A percentile compares a stretch with the other conserved stretches of the same genome.
Conservation (phyloP, 1,140 invertebrate genomes). For the Pseudomyrmex sp. region DNA sequence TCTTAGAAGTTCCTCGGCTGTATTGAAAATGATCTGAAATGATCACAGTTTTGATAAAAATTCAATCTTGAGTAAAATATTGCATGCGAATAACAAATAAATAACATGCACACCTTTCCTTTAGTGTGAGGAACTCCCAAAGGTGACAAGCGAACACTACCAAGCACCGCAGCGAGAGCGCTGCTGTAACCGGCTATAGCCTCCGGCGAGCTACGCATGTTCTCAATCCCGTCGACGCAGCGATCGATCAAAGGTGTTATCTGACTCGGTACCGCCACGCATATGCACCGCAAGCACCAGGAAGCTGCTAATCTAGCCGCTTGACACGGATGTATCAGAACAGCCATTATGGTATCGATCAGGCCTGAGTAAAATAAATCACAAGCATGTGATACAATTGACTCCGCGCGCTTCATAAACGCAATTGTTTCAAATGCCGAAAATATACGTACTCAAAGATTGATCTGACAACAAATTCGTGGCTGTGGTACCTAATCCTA, state of each 20-base stretch:
- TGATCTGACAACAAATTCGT: slow-evolving; percentile 95
- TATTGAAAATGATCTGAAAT: slow-evolving; percentile 95
- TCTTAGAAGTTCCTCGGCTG: slow-evolving; percentile 97
- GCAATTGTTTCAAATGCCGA: no score
- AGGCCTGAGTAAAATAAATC: slow-evolving; percentile 80
- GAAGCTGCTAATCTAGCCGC: slow-evolving; percentile 96
- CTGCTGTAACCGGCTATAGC: slow-evolving; percentile 97
- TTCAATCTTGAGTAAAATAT: background rate
- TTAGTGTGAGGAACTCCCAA: slow-evolving; percentile 98
- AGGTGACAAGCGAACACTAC: slow-evolving; percentile 95
- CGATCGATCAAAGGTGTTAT: slow-evolving; percentile 96
- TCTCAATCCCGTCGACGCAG: slow-evolving; percentile 94
- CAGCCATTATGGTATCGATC: slow-evolving; percentile 88
- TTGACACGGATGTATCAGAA: slow-evolving; percentile 96
- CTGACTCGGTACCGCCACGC: slow-evolving; percentile 96
- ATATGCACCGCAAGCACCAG: slow-evolving; percentile 97
- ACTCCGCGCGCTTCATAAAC: background rate
- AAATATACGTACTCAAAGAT: slow-evolving; percentile 88
- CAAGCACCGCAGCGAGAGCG: slow-evolving; percentile 96
- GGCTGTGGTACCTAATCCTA: slow-evolving; percentile 96
- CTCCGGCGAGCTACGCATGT: slow-evolving; percentile 95
- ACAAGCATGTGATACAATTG: slow-evolving; percentile 20
- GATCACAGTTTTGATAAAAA: background rate
- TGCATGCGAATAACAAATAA: slow-evolving; percentile 5
- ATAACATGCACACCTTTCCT: slow-evolving; percentile 90